These are phyloP conservation scores for Oreochromis tanganicae DNA, from an alignment of 2,113 vertebrate genomes.

Conservation along the genomic window DNA sequence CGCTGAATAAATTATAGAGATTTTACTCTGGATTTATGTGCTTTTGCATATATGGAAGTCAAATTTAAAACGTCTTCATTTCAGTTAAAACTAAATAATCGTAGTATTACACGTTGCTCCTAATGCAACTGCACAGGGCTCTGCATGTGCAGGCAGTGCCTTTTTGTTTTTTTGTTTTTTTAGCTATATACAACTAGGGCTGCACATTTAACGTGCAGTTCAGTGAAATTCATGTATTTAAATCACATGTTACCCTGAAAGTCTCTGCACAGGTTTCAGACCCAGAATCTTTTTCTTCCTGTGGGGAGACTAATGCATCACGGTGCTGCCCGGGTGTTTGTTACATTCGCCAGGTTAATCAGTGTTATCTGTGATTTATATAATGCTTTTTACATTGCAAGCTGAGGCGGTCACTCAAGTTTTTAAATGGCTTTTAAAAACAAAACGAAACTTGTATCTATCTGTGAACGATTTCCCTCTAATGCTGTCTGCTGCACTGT, in stretches of 20 bases:
- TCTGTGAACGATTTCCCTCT: neutral
- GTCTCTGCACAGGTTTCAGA: neutral
- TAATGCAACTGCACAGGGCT: neutral
- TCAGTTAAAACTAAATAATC: neutral
- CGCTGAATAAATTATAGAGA: neutral
- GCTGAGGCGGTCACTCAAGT: neutral
- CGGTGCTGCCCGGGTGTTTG: rapidly evolving
- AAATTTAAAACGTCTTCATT: neutral
- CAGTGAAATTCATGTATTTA: neutral
- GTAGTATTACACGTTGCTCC: neutral
- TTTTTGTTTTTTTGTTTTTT: neutral
- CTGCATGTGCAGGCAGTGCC: neutral
- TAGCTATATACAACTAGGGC: neutral
- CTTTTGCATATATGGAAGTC: neutral
- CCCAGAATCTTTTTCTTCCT: neutral
- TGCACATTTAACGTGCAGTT: neutral
- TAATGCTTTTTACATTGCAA: neutral
- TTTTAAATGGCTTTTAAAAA: neutral
- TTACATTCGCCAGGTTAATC: neutral
- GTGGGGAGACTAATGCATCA: neutral
- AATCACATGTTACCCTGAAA: neutral
- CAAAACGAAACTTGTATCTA: neutral
- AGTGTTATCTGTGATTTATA: neutral
- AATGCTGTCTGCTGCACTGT: neutral
- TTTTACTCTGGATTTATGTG: neutral